These are phyloP conservation scores for Monopterus albus DNA, from an alignment of 2,113 vertebrate genomes.

Conservation along the genomic window DNA sequence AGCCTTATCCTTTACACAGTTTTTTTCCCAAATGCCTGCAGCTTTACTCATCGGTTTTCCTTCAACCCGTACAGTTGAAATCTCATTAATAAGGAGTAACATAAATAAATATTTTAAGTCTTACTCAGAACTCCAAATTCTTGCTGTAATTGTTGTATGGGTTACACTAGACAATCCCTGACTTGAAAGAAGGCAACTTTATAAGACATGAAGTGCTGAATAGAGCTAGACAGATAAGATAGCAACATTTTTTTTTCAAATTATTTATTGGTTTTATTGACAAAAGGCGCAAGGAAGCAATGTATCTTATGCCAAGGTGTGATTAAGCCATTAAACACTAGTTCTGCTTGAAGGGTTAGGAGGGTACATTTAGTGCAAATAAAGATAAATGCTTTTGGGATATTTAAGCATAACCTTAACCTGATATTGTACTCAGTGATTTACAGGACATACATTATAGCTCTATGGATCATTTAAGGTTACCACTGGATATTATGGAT, in stretches of 20 bases:
- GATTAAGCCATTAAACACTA: conserved; percentile 17
- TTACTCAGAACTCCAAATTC: background rate
- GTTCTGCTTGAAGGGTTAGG: conserved; percentile 18
- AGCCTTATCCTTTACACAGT: background rate
- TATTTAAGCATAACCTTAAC: conserved; percentile 12
- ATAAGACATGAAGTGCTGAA: background rate
- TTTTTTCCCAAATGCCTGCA: background rate
- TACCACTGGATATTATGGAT: conserved; percentile 41
- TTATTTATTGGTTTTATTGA: background rate
- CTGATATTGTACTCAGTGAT: conserved; percentile 6
- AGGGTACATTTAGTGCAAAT: conserved; percentile 4
- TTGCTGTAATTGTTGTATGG: background rate
- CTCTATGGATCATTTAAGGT: conserved; percentile 59
- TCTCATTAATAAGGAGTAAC: background rate
- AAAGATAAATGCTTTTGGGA: conserved; percentile 1
- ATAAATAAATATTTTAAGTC: background rate
- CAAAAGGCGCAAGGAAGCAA: conserved; percentile 1
- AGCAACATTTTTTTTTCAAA: background rate
- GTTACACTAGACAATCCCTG: background rate
- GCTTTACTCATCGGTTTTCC: background rate
- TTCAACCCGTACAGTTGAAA: background rate
- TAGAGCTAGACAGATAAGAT: conserved; percentile 8
- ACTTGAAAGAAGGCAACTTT: background rate
- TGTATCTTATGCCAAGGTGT: background rate
- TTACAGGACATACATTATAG: conserved; percentile 34